phyloP scores from a whole-genome alignment of 2,797 vertebrate species.

The Parauchenoglanis ngamensis region DNA sequence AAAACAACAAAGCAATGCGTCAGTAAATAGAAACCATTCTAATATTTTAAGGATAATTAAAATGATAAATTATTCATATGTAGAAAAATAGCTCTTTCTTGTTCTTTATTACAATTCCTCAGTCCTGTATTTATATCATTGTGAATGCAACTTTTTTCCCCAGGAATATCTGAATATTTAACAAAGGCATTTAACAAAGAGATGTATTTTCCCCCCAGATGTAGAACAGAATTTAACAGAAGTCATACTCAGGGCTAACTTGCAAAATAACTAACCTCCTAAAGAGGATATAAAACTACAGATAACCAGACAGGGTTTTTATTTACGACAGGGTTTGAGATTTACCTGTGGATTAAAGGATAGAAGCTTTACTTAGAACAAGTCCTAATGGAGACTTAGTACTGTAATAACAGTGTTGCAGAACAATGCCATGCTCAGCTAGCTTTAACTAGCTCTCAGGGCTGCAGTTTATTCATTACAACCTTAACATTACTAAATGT shows the following conservation, averaged over 20 bases:
- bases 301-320: background rate
- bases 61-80: background rate
- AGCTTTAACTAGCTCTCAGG: background rate
- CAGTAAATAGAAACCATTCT: background rate
- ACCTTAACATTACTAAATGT: background rate
- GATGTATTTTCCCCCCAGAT: background rate
- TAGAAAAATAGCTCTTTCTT: background rate
- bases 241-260: background rate
- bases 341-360: background rate
- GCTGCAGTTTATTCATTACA: background rate
- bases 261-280: background rate
- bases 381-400: background rate
- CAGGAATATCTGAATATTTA: no score
- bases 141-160: background rate
- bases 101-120: background rate
- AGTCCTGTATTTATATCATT: background rate
- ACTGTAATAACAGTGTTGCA: background rate
- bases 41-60: background rate
- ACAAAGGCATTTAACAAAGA: background rate
- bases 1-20: no score
- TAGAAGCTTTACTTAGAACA: background rate
- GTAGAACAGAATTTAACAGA: background rate
- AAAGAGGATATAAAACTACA: background rate
- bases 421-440: background rate
- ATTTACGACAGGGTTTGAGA: background rate